phyloP scores from a whole-genome alignment of 2,797 vertebrate species.

The Onychomys leucogaster region DNA sequence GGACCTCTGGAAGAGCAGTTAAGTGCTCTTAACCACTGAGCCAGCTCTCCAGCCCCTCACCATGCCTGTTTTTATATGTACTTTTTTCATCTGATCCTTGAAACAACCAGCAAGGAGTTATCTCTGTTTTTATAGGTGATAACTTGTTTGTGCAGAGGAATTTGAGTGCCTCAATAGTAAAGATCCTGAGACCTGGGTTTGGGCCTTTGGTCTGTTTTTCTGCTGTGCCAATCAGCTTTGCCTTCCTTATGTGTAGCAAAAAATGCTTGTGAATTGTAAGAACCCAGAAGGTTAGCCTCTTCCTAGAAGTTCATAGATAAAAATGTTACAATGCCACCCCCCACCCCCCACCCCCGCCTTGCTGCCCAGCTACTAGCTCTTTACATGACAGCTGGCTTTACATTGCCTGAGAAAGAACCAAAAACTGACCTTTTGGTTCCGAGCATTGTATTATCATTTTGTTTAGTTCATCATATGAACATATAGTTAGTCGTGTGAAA shows the following conservation, averaged over 20 bases:
- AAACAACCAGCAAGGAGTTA: neutral
- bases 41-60: too few relatives aligned
- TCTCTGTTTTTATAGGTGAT: neutral
- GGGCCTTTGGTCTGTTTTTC: neutral
- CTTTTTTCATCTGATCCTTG: too few relatives aligned
- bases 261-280: neutral
- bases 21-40: neutral
- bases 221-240: constrained; percentile 7
- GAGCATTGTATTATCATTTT: neutral
- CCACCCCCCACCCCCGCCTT: neutral
- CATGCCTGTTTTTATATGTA: too few relatives aligned
- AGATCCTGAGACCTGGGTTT: neutral
- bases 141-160: neutral
- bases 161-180: too few relatives aligned
- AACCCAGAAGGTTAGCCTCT: neutral
- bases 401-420: constrained; percentile 4
- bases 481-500: constrained; percentile 21
- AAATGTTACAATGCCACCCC: neutral
- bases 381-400: neutral
- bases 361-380: neutral
- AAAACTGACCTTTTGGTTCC: neutral
- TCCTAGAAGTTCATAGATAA: neutral
- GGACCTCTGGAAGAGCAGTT: too few relatives aligned
- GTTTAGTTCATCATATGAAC: constrained; percentile 20
- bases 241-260: neutral